Conservation (phyloP, 2,797 vertebrate species). For the Perodicticus potto region DNA sequence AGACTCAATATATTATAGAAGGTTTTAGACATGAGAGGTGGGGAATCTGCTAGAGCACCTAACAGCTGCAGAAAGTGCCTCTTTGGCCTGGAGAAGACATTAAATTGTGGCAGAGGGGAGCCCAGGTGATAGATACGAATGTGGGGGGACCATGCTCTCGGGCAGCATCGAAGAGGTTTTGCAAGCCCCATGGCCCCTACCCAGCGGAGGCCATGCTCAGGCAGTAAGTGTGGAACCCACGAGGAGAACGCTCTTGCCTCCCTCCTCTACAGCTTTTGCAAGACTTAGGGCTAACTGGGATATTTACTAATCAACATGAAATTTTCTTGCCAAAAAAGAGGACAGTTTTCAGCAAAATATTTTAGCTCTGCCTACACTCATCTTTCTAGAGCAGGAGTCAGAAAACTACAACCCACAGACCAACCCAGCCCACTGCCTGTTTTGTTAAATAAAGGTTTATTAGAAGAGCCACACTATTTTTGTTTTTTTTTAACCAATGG, state of each 20-base stretch:
- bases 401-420: not conserved
- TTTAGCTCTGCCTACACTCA: not conserved
- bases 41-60: not conserved
- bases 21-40: not conserved
- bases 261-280: not conserved
- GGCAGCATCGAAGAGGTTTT: not conserved
- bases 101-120: slow-evolving; percentile 12
- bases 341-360: not conserved
- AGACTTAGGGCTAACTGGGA: not conserved
- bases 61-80: not conserved
- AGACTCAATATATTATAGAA: slow-evolving; percentile 36
- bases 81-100: not conserved
- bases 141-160: not conserved
- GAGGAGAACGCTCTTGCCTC: not conserved
- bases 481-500: not conserved
- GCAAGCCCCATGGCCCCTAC: not conserved
- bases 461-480: not conserved
- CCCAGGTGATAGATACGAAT: not conserved
- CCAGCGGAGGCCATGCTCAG: not conserved
- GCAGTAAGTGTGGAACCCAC: not conserved
- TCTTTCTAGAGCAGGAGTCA: not conserved
- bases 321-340: not conserved
- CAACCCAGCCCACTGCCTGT: not conserved
- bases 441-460: not conserved
- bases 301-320: not conserved